Base-by-base conservation (phyloP, 2,113 vertebrate genomes). In the Gymnogyps californianus region DNA sequence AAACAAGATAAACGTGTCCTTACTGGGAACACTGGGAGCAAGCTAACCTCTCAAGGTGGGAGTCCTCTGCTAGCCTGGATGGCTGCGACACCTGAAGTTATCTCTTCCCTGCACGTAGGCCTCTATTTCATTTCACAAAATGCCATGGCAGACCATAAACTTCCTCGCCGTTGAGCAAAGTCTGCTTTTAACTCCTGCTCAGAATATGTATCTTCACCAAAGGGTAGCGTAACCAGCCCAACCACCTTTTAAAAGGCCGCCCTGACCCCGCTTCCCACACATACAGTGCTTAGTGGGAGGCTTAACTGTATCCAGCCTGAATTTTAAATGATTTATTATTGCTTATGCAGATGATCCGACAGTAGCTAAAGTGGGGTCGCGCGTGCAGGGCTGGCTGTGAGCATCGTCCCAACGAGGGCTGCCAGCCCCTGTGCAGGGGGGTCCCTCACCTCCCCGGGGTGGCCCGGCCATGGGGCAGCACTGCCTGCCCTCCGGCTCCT, bases 1-100 rank as follows among this genome's bases (percentile, higher is more conserved):
- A 97, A 98, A 90, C 74, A 97, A 97, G 95, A 93, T 96, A 96
- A 97, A 87, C 78, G 16, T 89, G 90, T 86, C 80, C 61, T 96
- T 85, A 83, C 92, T 93, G 92, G 91, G 77, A 83, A 83, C 65
- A 91, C 70, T 71, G 93, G 91, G 57, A 93, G 29, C 0, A 0
- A 81, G 46, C 77, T 83, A 66, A n/a, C 26, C 7, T 64, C 40
- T 81, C 59, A 26, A 49, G 46, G 52, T 81, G 75, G 81, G 58
- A 88, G 83, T 83, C 79, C 64, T 64, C 69, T 54, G 67, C 59
- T 69, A 46, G 65, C 52, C 82, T 51, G 31, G 62, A 42, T 3
- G 26, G 62, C 49, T 72, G 54, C 2, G 2, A 58, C 72, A 95
- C 59, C 82, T 90, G 74, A 90, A 86, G 46, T 94, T 84, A 7